A percentile compares a stretch with the other conserved stretches of the same genome.
Evolutionary conservation across 2,888 invertebrate species (phyloP).

Genomic region (Epicampocera succincta): DNA sequence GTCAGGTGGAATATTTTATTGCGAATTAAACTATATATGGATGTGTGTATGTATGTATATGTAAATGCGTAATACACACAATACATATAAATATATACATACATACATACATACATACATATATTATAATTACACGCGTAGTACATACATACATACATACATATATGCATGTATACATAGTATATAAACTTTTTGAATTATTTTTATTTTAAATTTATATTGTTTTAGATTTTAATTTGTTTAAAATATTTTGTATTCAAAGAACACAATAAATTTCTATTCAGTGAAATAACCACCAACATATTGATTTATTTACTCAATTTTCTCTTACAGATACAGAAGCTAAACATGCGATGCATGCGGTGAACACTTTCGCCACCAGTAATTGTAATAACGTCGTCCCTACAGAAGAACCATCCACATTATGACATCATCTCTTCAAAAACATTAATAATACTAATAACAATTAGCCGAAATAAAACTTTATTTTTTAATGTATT

Average conservation of each 20-base stretch:
- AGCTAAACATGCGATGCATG: constrained; percentile 67
- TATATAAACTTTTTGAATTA: constrained; percentile 71
- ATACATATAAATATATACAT: too few relatives aligned
- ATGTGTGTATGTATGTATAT: too few relatives aligned
- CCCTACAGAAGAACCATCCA: constrained; percentile 74
- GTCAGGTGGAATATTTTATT: constrained; percentile 42
- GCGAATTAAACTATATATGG: constrained; percentile 57
- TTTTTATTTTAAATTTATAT: constrained; percentile 70
- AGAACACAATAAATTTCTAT: constrained; percentile 60
- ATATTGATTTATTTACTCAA: constrained; percentile 39
- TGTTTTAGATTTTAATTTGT: constrained; percentile 30
- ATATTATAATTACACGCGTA: too few relatives aligned
- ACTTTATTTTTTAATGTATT: constrained; percentile 3
- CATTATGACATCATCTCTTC: constrained; percentile 81
- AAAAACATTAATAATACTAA: constrained; percentile 75
- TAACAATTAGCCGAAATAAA: constrained; percentile 31
- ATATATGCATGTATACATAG: too few relatives aligned
- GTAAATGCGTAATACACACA: too few relatives aligned
- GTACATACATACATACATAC: too few relatives aligned
- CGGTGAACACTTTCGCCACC: constrained; percentile 64
- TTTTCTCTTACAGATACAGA: constrained; percentile 58
- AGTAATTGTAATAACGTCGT: constrained; percentile 32
- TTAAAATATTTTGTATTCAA: constrained; percentile 66
- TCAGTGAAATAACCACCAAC: not conserved
- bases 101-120: too few relatives aligned